Conservation (phyloP, 2,113 vertebrate species). For the Tapirus terrestris region DNA sequence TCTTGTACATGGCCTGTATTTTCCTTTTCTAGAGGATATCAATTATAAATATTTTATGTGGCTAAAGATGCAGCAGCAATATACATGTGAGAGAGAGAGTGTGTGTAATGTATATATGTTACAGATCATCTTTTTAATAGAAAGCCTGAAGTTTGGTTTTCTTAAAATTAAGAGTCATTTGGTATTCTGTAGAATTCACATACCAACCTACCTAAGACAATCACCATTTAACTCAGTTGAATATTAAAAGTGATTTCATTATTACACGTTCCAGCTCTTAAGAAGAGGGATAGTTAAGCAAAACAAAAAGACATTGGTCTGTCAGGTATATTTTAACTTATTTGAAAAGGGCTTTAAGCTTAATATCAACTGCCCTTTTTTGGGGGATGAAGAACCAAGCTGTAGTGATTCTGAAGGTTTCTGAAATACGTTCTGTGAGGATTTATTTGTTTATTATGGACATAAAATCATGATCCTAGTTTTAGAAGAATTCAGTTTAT, state of each 20-base stretch:
- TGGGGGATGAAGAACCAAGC: background rate
- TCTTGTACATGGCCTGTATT: background rate
- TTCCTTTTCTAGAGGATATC: background rate
- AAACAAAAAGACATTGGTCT: background rate
- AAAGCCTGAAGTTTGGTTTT: background rate
- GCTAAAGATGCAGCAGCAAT: background rate
- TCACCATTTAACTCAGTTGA: slow-evolving; percentile 14
- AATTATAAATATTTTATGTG: slow-evolving; percentile 27
- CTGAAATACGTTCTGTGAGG: background rate
- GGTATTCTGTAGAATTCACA: background rate
- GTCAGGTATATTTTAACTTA: slow-evolving; percentile 6
- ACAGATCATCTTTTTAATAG: background rate
- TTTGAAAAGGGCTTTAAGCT: background rate
- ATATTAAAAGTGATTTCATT: slow-evolving; percentile 40
- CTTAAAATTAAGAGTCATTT: slow-evolving; percentile 19
- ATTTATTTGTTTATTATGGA: slow-evolving; percentile 31
- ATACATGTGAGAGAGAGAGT: background rate
- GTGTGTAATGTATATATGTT: background rate
- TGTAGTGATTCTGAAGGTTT: slow-evolving; percentile 28
- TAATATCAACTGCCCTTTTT: background rate
- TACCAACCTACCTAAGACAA: background rate
- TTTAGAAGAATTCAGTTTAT: slow-evolving; percentile 55
- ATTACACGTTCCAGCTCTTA: background rate
- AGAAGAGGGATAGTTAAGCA: background rate
- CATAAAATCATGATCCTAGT: slow-evolving; percentile 22